These are phyloP conservation scores for Nyctibius grandis DNA, from an alignment of 2,797 vertebrate genomes.

Conservation along the genomic window DNA sequence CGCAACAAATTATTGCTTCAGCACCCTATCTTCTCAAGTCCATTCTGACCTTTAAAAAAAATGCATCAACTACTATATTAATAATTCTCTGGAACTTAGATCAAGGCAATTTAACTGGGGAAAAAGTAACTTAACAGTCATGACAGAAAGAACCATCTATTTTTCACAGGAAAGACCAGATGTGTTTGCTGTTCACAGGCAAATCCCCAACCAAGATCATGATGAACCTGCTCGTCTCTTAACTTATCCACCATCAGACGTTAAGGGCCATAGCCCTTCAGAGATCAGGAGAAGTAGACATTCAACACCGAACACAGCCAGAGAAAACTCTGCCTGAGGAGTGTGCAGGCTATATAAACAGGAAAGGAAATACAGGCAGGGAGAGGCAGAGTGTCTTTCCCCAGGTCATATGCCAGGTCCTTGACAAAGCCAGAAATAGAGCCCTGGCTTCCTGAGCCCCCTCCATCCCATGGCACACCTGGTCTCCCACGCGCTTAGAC, in stretches of 20 bases:
- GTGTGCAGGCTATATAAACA: constrained; percentile 9
- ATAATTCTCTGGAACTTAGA: background rate
- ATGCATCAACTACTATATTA: background rate
- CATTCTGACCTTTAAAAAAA: background rate
- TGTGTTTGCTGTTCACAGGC: background rate
- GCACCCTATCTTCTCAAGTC: background rate
- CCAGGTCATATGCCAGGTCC: constrained; percentile 3
- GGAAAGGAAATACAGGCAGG: constrained; percentile 9
- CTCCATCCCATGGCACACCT: background rate
- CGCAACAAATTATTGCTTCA: background rate
- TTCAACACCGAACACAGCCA: background rate
- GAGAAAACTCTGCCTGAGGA: background rate
- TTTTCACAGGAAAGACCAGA: background rate
- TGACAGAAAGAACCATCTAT: background rate
- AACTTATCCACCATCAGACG: background rate
- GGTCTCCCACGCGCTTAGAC: background rate
- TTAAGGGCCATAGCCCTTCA: background rate
- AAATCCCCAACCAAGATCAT: background rate
- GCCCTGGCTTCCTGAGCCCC: constrained; percentile 21
- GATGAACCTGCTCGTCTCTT: background rate
- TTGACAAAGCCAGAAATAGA: constrained; percentile 36
- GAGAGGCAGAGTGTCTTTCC: constrained; percentile 18
- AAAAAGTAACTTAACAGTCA: background rate
- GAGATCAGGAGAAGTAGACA: background rate
- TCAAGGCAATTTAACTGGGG: background rate